Base-by-base conservation (phyloP, 2,888 invertebrate species). In the Phalera bucephala region DNA sequence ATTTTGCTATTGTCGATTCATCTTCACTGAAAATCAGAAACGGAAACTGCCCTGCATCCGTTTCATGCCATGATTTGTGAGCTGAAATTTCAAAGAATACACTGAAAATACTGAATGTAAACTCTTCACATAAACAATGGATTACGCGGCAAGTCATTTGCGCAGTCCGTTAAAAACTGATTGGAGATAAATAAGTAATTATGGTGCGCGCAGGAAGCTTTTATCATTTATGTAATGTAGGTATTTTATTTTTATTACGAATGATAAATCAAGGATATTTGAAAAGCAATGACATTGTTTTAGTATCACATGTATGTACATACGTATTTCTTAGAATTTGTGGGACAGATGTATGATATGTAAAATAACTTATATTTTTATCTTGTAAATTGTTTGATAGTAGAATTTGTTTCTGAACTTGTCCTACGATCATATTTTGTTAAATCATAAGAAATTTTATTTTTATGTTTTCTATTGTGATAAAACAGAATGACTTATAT, bases 21-120 rank as follows among this genome's bases (percentile, higher is more conserved):
- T 74, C 74, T 38, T 77, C 81, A 74, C 72, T 80, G 32, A 73
- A 75, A 25, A 69, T 67, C 44, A 80, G 72, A 61, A 85, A 87
- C 26, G 80, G 77, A 65, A 84, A 84, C 52, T 83, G 80, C 21
- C 69, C 61, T 38, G 65, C 70, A 39, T 88, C 88, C 22, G 77
- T 57, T 62, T 87, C 87, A 50, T 75, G 78, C 87, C 86, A 88
- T 33, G 85, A 58, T 68, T 86, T 87, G 73, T 87, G 88, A 72
- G 84, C 89, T 89, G 88, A 45, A 87, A 89, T 47, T 54, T 76
- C 72, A 58, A 72, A 78, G 33, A 77, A 63, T 46, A 60, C 55
- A 60, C 70, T 74, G 44, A 79, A 75, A 55, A 79, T 44, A 50
- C 64, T 68, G 42, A 58, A 60, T 4, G 68, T 56, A 5, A 72